phyloP scores from a whole-genome alignment of 2,888 invertebrate species.

The Xiphydria camelus region DNA sequence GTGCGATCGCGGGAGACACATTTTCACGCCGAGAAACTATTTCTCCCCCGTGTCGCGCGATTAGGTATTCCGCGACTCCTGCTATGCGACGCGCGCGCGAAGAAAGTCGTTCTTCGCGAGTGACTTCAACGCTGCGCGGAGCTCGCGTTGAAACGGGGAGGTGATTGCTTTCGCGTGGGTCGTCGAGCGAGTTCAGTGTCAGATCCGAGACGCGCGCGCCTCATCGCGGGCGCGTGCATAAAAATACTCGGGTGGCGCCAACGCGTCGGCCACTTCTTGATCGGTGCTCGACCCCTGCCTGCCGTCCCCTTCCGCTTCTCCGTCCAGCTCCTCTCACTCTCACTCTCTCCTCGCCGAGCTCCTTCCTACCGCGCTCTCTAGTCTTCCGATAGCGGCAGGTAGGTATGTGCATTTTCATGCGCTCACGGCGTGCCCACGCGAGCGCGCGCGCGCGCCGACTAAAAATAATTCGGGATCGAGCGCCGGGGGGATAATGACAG shows the following conservation, averaged over 20 bases:
- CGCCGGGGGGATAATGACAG: not conserved
- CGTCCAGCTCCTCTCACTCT: constrained; percentile 13
- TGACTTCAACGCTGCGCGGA: too few relatives aligned
- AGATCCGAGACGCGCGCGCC: constrained; percentile 32
- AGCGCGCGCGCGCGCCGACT: constrained; percentile 29
- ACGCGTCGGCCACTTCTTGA: constrained; percentile 35
- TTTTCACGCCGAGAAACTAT: too few relatives aligned
- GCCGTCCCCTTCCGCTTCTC: constrained; percentile 16
- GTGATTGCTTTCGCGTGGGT: constrained; percentile 26
- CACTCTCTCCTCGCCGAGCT: constrained; percentile 15
- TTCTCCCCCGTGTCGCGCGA: too few relatives aligned
- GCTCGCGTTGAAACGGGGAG: too few relatives aligned
- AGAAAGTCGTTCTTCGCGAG: too few relatives aligned
- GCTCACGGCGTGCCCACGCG: constrained; percentile 45
- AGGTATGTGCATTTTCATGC: constrained; percentile 47
- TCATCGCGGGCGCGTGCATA: constrained; percentile 39
- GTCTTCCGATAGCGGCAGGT: constrained; percentile 18
- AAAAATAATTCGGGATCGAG: constrained; percentile 43
- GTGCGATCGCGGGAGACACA: too few relatives aligned
- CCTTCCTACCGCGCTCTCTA: constrained; percentile 9
- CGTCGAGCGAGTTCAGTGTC: constrained; percentile 36
- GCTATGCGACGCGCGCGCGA: too few relatives aligned
- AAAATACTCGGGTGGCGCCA: constrained; percentile 40
- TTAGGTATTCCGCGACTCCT: too few relatives aligned
- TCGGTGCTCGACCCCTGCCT: constrained; percentile 27